These are phyloP conservation scores for Rhagonycha lutea DNA, from an alignment of 2,888 invertebrate species.

Conservation along the genomic window DNA sequence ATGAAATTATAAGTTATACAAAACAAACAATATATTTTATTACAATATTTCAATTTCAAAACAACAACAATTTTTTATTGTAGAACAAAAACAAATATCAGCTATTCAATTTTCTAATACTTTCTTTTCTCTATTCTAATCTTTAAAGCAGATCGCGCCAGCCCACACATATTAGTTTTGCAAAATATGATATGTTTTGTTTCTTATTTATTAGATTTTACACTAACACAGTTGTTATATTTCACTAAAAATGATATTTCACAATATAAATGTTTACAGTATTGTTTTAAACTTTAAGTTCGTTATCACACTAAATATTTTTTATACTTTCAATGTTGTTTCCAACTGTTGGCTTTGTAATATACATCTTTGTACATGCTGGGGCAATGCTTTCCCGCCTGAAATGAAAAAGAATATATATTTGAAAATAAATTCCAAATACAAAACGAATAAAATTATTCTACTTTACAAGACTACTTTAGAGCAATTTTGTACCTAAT, in stretches of 20 bases:
- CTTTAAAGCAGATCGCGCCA: slow-evolving; percentile 44
- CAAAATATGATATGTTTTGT: slow-evolving; percentile 52
- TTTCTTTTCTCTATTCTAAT: slow-evolving; percentile 32
- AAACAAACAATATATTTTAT: neutral
- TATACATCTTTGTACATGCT: slow-evolving; percentile 92
- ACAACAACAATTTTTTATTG: neutral
- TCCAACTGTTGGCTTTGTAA: slow-evolving; percentile 92
- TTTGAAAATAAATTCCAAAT: neutral
- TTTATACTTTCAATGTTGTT: slow-evolving; percentile 65
- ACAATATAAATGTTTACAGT: slow-evolving; percentile 12
- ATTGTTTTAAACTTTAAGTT: slow-evolving; percentile 32
- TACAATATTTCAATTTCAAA: neutral
- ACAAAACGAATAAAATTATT: neutral
- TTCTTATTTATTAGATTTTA: slow-evolving; percentile 38
- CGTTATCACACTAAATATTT: slow-evolving; percentile 30
- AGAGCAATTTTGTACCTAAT: neutral
- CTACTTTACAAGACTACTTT: neutral
- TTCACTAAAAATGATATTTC: slow-evolving; percentile 28
- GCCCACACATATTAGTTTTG: slow-evolving; percentile 42
- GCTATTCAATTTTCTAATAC: slow-evolving; percentile 21
- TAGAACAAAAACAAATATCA: slow-evolving; percentile 10
- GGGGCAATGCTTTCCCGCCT: slow-evolving; percentile 83
- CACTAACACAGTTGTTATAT: slow-evolving; percentile 29
- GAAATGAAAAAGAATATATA: slow-evolving; percentile 53
- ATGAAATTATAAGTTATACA: neutral